A percentile compares a stretch with the other conserved stretches of the same genome.
These are phyloP conservation scores for Sternotherus odoratus DNA, from an alignment of 2,797 vertebrate genomes.

Conservation along the genomic window DNA sequence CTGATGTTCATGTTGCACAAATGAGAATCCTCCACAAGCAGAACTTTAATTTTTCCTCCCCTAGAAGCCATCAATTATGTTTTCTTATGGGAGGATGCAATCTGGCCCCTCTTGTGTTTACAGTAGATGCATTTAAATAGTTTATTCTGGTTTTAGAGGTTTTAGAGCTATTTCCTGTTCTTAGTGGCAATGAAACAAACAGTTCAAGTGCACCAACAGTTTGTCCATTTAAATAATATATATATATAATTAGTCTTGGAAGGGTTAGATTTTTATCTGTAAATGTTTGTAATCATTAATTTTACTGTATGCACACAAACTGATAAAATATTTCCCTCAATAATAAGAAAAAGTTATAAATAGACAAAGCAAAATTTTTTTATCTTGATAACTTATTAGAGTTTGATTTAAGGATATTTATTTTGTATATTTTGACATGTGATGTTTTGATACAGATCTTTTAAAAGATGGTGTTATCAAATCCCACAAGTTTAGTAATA, in stretches of 20 bases:
- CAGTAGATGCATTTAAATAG: not conserved
- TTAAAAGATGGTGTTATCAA: not conserved
- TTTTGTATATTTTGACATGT: not conserved
- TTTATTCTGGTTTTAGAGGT: not conserved
- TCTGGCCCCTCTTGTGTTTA: not conserved
- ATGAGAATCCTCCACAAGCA: not conserved
- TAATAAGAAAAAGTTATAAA: not conserved
- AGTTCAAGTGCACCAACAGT: not conserved
- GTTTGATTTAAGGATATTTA: not conserved
- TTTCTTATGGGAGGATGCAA: not conserved
- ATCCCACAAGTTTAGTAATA: not conserved
- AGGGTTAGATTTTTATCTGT: not conserved
- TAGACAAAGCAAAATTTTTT: not conserved
- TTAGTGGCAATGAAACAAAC: not conserved
- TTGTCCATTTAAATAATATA: not conserved
- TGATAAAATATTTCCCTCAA: not conserved
- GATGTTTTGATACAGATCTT: not conserved
- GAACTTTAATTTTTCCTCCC: accelerated
- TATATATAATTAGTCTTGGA: not conserved
- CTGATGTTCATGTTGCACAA: not conserved
- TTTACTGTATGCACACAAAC: not conserved
- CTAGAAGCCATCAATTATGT: not conserved
- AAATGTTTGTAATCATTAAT: not conserved
- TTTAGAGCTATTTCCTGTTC: not conserved
- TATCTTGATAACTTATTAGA: not conserved